Base-by-base conservation (phyloP, 2,888 invertebrate genomes). In the Taphrorychus bicolor region DNA sequence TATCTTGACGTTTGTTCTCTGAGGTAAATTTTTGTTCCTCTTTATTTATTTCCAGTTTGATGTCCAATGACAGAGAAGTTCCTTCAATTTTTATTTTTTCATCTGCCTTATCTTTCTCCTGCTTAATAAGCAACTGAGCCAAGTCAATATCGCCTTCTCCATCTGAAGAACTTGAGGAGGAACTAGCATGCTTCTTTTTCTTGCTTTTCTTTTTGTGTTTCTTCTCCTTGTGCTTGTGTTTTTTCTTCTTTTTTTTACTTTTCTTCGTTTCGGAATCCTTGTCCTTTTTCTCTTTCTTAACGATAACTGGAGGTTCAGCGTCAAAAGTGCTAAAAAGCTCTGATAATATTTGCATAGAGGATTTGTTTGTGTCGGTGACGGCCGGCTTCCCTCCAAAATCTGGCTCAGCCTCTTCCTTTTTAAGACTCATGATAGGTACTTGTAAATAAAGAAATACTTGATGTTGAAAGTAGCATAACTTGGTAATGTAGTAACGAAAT, bases 251-350 rank as follows among this genome's bases (percentile, higher is more conserved):
- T 72, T 86, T 84, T 67, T 86, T 86, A 18, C 69, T 70, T 64
- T 73, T 74, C 45, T 74, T 76, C 0, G 70, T 64, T 4, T 72
- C 72, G 3, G 69, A 70, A 9, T 82, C 83, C 76, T 81, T 72
- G 76, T 83, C 75, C 74, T 80, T 63, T 69, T 79, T 76, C 67
- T 77, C 78, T 60, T 80, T 79, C 70, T 82, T 81, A 5, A 80
- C 77, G 9, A 82, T 80, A 17, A 82, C 66, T 19, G 87, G 91
- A 11, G 91, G 91, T 72, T 87, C 88, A 1, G 91, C 91, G 81
- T 91, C 91, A 77, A 92, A 92, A 19, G 88, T 90, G 75, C 91
- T 85, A 76, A 94, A 94, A 0, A 94, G 83, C 81, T 94, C 94
- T 0, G 93, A 90, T 17, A 94, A 84, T 75, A 94, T 93, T 82